phyloP scores from a whole-genome alignment of 2,113 vertebrate genomes.

The Megaceryle maxima region DNA sequence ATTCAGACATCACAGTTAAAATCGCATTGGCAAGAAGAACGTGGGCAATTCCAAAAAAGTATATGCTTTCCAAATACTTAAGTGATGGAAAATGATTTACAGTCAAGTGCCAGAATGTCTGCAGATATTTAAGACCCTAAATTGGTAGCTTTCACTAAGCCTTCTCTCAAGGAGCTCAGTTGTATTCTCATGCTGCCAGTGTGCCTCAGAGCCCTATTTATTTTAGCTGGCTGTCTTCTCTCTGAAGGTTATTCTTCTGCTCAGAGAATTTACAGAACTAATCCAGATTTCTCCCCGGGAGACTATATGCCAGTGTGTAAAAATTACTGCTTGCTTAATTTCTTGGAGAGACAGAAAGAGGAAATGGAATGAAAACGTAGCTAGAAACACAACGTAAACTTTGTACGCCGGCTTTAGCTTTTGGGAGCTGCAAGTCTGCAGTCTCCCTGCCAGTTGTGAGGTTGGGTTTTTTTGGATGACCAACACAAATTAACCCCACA shows the following conservation, averaged over 20 bases:
- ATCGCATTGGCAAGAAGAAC: not conserved
- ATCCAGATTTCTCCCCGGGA: not conserved
- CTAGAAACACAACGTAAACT: not conserved
- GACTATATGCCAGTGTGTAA: not conserved
- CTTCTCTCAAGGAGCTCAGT: not conserved
- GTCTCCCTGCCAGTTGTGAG: not conserved
- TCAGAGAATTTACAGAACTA: not conserved
- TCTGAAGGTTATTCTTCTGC: not conserved
- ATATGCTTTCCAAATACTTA: not conserved
- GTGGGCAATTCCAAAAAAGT: not conserved
- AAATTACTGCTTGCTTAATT: not conserved
- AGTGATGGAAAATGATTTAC: conserved; percentile 4
- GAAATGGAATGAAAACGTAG: not conserved
- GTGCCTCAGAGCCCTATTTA: not conserved
- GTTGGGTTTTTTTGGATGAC: not conserved
- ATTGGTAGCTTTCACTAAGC: not conserved
- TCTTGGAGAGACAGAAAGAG: not conserved
- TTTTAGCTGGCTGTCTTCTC: conserved; percentile 32
- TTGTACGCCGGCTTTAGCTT: not conserved
- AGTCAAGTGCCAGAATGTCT: not conserved
- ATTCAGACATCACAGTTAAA: not conserved
- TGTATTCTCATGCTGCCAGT: not conserved
- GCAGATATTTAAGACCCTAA: not conserved
- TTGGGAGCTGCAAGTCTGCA: not conserved
- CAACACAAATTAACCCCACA: not conserved